Evolutionary conservation across 2,113 vertebrate species (phyloP).

Genomic region (human): GRCh38 chr5:112688001-112688500

Average conservation of each 20-base stretch:
- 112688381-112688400: neutral
- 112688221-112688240: conserved; percentile 24
- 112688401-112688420: conserved; percentile 41
- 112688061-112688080: neutral
- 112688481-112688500: neutral
- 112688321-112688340: neutral
- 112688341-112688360: neutral
- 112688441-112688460: neutral
- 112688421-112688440: neutral
- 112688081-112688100: conserved; percentile 11
- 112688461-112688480: neutral
- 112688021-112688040: neutral
- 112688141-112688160: conserved; percentile 49
- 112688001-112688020: neutral
- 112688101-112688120: neutral
- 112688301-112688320: neutral
- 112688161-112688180: conserved; percentile 1
- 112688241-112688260: neutral
- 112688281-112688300: neutral
- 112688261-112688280: neutral
- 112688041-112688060: neutral
- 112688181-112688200: conserved; percentile 38
- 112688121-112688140: conserved; percentile 22
- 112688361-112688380: neutral
- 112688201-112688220: neutral